These are phyloP conservation scores for Lasioglossum marginatum DNA, from an alignment of 2,888 invertebrate genomes.

Conservation along the genomic window DNA sequence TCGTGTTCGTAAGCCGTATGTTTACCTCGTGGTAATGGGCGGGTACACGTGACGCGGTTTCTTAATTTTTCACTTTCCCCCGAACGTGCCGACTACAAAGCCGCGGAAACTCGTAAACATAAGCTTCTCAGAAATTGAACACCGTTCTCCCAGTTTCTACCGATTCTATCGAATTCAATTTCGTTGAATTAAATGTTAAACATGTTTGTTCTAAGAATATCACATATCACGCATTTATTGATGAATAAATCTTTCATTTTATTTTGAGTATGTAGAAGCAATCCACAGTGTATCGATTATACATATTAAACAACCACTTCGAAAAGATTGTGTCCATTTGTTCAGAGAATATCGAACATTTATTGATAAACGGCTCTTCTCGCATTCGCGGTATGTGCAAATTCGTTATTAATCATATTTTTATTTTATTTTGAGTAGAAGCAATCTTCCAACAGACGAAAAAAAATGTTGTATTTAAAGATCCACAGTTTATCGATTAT, in stretches of 20 bases:
- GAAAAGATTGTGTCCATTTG: no score
- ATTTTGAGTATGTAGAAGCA: neutral
- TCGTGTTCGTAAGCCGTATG: slow-evolving; percentile 74
- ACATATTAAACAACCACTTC: no score
- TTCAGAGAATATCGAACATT: no score
- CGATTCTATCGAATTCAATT: neutral
- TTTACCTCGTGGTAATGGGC: slow-evolving; percentile 77
- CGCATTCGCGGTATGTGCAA: no score
- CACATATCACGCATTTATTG: neutral
- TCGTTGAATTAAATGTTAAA: neutral
- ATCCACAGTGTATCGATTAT: no score
- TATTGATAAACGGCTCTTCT: no score
- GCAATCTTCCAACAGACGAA: no score
- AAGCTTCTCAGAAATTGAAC: slow-evolving; percentile 65
- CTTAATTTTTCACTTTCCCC: slow-evolving; percentile 74
- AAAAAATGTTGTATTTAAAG: no score
- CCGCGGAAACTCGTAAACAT: slow-evolving; percentile 30
- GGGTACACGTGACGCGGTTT: slow-evolving; percentile 76
- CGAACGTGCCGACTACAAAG: slow-evolving; percentile 27
- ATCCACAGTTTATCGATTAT: no score
- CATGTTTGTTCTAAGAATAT: neutral
- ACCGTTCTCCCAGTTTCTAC: neutral
- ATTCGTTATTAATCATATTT: no score
- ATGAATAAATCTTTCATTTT: neutral
- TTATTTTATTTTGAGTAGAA: no score